Evolutionary conservation across 2,888 invertebrate species (phyloP), one percentile per base, ranked within the genome.

Genomic region (Vesta saturnalis): DNA sequence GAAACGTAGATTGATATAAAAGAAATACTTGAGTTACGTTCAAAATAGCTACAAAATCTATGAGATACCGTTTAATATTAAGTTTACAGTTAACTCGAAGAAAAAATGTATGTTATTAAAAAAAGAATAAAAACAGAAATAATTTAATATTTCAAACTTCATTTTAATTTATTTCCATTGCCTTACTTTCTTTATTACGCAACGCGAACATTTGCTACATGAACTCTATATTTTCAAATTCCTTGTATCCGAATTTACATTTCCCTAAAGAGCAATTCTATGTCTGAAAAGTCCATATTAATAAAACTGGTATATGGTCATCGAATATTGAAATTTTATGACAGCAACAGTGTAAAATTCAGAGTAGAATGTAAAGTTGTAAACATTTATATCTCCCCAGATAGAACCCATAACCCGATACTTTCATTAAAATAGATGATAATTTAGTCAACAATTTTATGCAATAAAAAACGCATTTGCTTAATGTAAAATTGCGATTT

Each of bases 291-390:
- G 67, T 74, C 71, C 71, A 72, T 72, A 72, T 74, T 74, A 73
- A 73, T 73, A 72, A 73, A 77, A 76, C 73, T 72, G 69, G 74
- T 72, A 72, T 69, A 70, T 57, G 71, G 71, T 73, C 75, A 76
- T 78, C 76, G 77, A 75, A 78, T 77, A 78, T 77, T 76, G 76
- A 78, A 78, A 78, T 76, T 79, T 77, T 77, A 78, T 74, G 76
- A 74, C 69, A 74, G 76, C 76, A 78, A 77, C 78, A 78, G 76
- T 77, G 79, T 79, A 77, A 76, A 79, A 74, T 78, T 78, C 76
- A 77, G 74, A 72, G 70, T 56, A 62, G 64, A 72, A 67, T 63
- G 64, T 72, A 68, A 68, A 72, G 72, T 67, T 70, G 70, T 67
- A 67, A 68, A 72, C 70, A 70, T 72, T 72, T 69, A 65, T 69